These are phyloP conservation scores for Apostichopus leukothele DNA, from an alignment of 53 echinoderm and acorn worm genomes.

Conservation along the genomic window DNA sequence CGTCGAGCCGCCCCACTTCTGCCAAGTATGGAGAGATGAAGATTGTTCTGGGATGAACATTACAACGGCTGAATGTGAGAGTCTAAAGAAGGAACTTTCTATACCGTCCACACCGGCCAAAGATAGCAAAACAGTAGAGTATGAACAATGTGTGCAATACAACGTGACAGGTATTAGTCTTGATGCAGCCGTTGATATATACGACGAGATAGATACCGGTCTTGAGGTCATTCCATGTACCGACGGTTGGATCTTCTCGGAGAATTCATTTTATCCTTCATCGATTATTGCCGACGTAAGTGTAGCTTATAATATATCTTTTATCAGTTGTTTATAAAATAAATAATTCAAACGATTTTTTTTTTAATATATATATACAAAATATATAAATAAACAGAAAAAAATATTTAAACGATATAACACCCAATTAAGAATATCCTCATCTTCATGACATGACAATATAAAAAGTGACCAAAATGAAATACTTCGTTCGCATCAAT, in stretches of 20 bases:
- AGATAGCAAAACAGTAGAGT: conserved; percentile 1
- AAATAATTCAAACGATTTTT: too few relatives aligned
- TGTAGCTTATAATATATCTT: not conserved
- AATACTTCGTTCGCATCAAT: too few relatives aligned
- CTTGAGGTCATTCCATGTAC: not conserved
- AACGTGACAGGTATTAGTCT: not conserved
- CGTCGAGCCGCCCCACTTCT: not conserved
- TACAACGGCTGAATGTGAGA: not conserved
- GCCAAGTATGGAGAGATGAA: not conserved
- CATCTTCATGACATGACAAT: too few relatives aligned
- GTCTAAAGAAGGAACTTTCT: conserved; percentile 10
- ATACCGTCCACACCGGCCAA: not conserved
- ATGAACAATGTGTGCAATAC: conserved; percentile 16
- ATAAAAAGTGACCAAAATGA: too few relatives aligned
- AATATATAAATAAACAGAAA: too few relatives aligned
- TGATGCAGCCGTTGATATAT: not conserved
- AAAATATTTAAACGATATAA: too few relatives aligned
- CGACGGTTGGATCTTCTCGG: conserved; percentile 9
- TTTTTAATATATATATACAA: too few relatives aligned
- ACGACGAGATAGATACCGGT: too few relatives aligned
- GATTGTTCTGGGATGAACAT: not conserved
- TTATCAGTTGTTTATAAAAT: too few relatives aligned
- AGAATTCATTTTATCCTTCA: conserved; percentile 1
- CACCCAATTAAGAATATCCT: too few relatives aligned
- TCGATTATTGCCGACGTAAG: not conserved